Conservation (phyloP, 2,113 vertebrate genomes). For the Camarhynchus parvulus region DNA sequence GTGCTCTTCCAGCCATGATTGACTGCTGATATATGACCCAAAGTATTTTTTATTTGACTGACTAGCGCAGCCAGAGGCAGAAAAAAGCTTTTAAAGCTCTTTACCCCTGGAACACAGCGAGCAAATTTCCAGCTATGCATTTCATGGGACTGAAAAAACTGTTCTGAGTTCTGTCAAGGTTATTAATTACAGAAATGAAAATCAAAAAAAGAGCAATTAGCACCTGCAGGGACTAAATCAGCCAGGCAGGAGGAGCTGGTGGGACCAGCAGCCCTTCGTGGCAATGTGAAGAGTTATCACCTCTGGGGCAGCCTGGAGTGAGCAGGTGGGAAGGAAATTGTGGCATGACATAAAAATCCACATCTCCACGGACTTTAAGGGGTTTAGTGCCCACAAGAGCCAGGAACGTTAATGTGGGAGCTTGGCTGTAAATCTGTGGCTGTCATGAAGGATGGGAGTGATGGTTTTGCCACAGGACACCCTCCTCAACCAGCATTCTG, state of each 20-base stretch:
- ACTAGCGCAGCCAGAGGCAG: neutral
- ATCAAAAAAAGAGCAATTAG: neutral
- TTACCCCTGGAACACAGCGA: neutral
- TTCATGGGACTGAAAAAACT: neutral
- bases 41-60: neutral
- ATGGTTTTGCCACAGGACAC: neutral
- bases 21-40: neutral
- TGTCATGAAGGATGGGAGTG: rapidly evolving
- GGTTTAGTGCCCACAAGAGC: neutral
- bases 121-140: neutral
- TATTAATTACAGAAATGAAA: neutral
- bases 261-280: neutral
- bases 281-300: neutral
- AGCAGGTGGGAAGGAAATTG: neutral
- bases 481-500: neutral
- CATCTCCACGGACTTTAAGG: rapidly evolving
- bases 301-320: neutral
- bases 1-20: neutral
- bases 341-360: neutral
- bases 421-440: neutral
- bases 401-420: neutral
- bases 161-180: neutral
- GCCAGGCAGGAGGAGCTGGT: neutral
- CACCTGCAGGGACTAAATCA: neutral
- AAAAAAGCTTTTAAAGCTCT: neutral